These are phyloP conservation scores for Hydraecia micacea DNA, from an alignment of 2,888 invertebrate genomes.

Conservation along the genomic window DNA sequence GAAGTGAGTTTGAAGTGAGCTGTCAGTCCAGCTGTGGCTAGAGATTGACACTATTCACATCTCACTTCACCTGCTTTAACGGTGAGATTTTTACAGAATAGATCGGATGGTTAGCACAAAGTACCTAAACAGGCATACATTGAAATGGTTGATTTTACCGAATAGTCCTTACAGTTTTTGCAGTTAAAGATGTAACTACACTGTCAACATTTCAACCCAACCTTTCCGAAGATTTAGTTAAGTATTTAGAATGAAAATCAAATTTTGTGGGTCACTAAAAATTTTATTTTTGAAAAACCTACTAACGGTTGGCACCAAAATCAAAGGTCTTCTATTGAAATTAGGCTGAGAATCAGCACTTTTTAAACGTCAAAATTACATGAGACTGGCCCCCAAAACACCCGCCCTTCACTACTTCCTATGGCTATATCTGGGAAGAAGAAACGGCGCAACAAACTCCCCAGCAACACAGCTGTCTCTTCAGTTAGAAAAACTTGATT, in stretches of 20 bases:
- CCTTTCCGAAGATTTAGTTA: not conserved
- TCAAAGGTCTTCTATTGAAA: not conserved
- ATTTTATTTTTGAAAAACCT: no score
- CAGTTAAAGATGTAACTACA: not conserved
- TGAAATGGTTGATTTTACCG: no score
- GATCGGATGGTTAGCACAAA: no score
- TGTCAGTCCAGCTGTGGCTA: no score
- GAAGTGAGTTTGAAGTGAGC: no score
- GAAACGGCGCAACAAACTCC: not conserved
- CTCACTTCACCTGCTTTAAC: no score
- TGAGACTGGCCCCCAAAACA: not conserved
- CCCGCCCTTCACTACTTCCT: not conserved
- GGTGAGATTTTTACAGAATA: no score
- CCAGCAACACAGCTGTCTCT: not conserved
- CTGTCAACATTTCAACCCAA: not conserved
- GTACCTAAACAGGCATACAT: no score
- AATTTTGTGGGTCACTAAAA: not conserved
- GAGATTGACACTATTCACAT: no score
- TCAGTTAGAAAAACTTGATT: not conserved
- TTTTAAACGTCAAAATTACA: not conserved
- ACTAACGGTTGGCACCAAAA: not conserved
- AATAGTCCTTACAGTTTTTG: not conserved
- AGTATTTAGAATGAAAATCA: not conserved
- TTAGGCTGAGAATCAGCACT: not conserved
- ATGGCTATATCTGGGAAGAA: not conserved